Base-by-base conservation (phyloP, 2,797 vertebrate genomes). In the Melanotaenia trifasciata region DNA sequence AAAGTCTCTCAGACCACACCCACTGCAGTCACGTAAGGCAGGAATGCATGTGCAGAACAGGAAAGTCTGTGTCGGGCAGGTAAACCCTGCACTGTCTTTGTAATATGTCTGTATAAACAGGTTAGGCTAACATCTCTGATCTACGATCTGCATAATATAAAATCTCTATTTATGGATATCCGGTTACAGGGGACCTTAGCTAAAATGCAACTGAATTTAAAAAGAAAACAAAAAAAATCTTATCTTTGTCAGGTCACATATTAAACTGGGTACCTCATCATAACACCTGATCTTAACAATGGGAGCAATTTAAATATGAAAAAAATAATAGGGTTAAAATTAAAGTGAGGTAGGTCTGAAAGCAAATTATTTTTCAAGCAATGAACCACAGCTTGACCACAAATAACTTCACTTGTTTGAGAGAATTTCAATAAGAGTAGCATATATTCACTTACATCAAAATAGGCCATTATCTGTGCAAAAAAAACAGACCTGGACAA, bases 31-130 rank as follows among this genome's bases (percentile, higher is more conserved):
- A 94, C 86, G 92, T 94, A 90, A 91, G 85, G 87, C 89, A 94
- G 93, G 94, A 95, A 95, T 94, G 92, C 88, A 93, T 86, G 86
- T 89, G 92, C 92, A 94, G 93, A 95, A 95, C 94, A 92, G 92
- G 93, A 93, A 94, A 93, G 93, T 92, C 92, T 85, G 87, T 92
- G 89, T 91, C 86, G 87, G 79, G 76, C 65, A 91, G 87, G 89
- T 92, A 86, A 91, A 88, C 85, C 90, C 87, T 88, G 83, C 74
- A 70, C 70, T 64, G 85, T 89, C 87, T 89, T 85, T 87, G 78
- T 86, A 90, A 89, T 86, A 69, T 2, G 22, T 88, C 79, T 89
- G 81, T 85, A 85, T 90, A 87, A 90, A 89, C 84, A 91, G 87
- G 84, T 90, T 73, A 71, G 80, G 85, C 85, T 66, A 77, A 90